phyloP scores from a whole-genome alignment of 2,113 vertebrate genomes.

The Spermophilus dauricus region DNA sequence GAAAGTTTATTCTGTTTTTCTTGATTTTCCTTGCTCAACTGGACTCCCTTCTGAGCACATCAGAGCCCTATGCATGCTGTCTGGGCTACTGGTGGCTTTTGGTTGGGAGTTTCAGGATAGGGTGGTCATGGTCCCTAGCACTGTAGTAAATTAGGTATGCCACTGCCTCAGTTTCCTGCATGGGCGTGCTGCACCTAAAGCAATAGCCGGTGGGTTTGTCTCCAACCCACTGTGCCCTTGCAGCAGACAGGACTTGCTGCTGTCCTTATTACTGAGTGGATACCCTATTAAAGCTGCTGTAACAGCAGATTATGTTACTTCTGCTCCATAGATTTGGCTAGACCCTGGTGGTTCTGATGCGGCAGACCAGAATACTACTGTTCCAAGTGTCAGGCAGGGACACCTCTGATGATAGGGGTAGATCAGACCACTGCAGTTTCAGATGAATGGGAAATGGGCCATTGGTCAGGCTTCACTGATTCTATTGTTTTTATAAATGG shows the following conservation, averaged over 20 bases:
- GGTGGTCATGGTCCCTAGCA: background rate
- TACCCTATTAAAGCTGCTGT: background rate
- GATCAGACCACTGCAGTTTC: background rate
- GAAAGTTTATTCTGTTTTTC: background rate
- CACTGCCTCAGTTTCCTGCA: too few species aligned
- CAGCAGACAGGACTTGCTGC: background rate
- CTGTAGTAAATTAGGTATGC: too few species aligned
- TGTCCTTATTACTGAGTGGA: background rate
- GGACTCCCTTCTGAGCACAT: background rate
- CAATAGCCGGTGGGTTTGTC: background rate
- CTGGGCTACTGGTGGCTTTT: background rate
- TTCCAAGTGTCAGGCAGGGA: background rate
- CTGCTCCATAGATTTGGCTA: background rate
- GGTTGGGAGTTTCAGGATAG: background rate
- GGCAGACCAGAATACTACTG: background rate
- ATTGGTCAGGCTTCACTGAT: background rate
- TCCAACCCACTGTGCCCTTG: too few species aligned
- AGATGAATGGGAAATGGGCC: background rate
- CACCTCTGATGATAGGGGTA: background rate
- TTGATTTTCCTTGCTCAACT: background rate
- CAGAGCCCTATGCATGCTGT: background rate
- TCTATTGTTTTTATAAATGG: background rate
- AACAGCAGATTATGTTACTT: background rate
- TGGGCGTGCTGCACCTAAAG: background rate
- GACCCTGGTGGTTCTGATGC: too few species aligned